phyloP scores from a whole-genome alignment of 2,113 vertebrate genomes.

The Corythornis madagascariensis region DNA sequence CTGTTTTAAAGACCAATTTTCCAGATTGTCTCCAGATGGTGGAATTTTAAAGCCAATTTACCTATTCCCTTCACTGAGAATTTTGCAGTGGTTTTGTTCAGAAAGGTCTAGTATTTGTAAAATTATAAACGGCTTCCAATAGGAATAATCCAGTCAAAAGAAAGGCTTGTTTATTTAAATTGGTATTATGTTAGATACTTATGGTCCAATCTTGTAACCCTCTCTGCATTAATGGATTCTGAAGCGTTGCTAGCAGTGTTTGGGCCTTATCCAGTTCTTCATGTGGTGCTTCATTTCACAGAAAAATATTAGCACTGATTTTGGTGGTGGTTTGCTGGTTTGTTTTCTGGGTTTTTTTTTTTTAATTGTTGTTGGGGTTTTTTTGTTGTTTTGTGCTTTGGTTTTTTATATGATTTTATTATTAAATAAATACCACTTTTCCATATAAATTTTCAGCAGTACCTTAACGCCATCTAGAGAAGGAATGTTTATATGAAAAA shows the following conservation, averaged over 20 bases:
- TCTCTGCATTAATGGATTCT: background rate
- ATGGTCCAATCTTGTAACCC: background rate
- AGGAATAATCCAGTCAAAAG: slow-evolving; percentile 4
- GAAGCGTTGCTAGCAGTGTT: background rate
- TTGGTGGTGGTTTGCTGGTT: background rate
- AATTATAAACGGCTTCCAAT: background rate
- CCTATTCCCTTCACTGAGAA: slow-evolving; percentile 39
- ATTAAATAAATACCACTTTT: background rate
- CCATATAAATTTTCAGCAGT: background rate
- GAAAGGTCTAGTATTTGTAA: background rate
- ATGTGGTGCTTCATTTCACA: background rate
- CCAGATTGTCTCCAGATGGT: slow-evolving; percentile 52
- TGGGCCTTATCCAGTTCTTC: background rate
- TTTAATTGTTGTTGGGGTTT: background rate
- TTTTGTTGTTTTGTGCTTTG: background rate
- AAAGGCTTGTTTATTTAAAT: slow-evolving; percentile 27
- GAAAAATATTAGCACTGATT: background rate
- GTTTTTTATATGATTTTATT: background rate
- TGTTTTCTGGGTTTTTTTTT: background rate
- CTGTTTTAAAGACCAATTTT: slow-evolving; percentile 27
- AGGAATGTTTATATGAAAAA: background rate
- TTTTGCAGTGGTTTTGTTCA: background rate
- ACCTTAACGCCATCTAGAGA: background rate
- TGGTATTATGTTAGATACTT: background rate
- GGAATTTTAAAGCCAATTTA: slow-evolving; percentile 53